phyloP scores from a whole-genome alignment of 2,888 invertebrate species.

The Leptinotarsa haldemani region DNA sequence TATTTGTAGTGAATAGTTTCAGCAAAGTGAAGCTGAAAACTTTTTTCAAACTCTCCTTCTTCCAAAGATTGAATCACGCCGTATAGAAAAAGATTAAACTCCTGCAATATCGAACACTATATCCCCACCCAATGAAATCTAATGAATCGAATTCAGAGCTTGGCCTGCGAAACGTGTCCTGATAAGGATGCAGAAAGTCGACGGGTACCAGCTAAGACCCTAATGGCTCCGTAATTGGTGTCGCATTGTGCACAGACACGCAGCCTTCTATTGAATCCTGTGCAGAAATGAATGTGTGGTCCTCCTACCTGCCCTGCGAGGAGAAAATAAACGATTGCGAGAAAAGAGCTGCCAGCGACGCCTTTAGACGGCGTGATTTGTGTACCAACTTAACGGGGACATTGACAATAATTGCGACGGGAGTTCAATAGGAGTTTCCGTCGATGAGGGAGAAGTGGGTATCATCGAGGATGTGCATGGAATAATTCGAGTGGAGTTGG shows the following conservation, averaged over 20 bases:
- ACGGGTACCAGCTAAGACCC: slow-evolving; percentile 36
- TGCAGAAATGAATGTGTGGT: slow-evolving; percentile 45
- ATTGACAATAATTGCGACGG: slow-evolving; percentile 44
- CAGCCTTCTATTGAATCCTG: slow-evolving; percentile 11
- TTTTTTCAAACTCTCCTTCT: no score
- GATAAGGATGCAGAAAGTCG: slow-evolving; percentile 46
- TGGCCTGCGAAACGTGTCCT: slow-evolving; percentile 50
- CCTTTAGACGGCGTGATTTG: slow-evolving; percentile 45
- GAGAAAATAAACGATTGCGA: slow-evolving; percentile 31
- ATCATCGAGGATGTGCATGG: slow-evolving; percentile 25
- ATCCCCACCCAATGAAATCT: slow-evolving; percentile 30
- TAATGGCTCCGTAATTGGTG: slow-evolving; percentile 52
- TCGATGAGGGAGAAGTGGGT: slow-evolving; percentile 25
- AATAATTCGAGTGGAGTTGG: slow-evolving; percentile 21
- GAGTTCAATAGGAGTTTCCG: slow-evolving; percentile 36
- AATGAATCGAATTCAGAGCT: slow-evolving; percentile 54
- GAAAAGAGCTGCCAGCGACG: slow-evolving; percentile 31
- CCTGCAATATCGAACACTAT: slow-evolving; percentile 4
- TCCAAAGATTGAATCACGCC: no score
- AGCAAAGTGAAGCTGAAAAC: no score
- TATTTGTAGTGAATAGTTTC: no score
- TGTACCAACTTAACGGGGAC: slow-evolving; percentile 42
- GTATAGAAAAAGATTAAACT: no score
- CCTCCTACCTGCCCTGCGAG: slow-evolving; percentile 42
- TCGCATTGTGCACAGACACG: slow-evolving; percentile 50